Evolutionary conservation across 2,888 invertebrate species (phyloP).

Genomic region (Bembecia ichneumoniformis): DNA sequence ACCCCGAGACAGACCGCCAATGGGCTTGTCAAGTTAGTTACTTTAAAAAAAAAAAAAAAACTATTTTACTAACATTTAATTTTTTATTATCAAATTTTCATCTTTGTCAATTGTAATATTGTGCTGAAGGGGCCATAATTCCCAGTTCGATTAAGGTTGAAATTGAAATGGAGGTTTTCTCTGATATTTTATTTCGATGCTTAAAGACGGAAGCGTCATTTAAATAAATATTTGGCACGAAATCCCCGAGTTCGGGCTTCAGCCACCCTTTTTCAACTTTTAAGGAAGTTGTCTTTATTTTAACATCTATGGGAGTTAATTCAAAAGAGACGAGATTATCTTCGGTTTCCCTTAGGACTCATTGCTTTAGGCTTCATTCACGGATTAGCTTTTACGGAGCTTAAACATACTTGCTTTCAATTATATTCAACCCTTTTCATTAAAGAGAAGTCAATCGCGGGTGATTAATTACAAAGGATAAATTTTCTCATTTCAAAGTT

Average conservation of each 20-base stretch:
- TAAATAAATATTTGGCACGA: conserved; percentile 44
- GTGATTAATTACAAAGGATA: no score
- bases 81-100: neutral
- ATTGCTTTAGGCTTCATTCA: conserved; percentile 14
- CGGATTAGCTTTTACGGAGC: neutral
- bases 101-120: conserved; percentile 14
- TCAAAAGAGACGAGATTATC: conserved; percentile 12
- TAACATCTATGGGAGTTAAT: conserved; percentile 12
- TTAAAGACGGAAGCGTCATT: conserved; percentile 34
- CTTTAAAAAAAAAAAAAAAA: no score
- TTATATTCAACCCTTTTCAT: no score
- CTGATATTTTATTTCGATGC: conserved; percentile 36
- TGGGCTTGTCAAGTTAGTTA: no score
- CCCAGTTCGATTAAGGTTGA: conserved; percentile 28
- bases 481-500: no score
- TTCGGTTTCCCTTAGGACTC: conserved; percentile 13
- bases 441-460: no score
- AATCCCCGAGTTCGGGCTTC: conserved; percentile 23
- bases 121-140: conserved; percentile 30
- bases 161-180: conserved; percentile 27
- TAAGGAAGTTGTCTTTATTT: conserved; percentile 16
- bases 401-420: neutral
- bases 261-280: conserved; percentile 3
- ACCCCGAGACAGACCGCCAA: no score
- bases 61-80: no score